phyloP scores from a whole-genome alignment of 2,113 vertebrate species.

The Grammatotria lemairii region DNA sequence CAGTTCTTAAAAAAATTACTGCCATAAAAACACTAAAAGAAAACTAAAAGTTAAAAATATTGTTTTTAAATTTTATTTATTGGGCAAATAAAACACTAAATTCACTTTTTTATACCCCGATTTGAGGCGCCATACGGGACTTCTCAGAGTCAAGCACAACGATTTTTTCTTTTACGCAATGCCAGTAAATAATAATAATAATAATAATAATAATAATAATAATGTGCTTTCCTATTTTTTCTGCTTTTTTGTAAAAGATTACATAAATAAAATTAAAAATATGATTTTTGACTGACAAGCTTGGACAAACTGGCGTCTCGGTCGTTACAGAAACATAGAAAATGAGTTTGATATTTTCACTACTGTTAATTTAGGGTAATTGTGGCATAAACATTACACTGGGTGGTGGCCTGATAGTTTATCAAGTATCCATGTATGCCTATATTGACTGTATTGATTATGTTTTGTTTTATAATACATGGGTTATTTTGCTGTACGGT shows the following conservation, averaged over 20 bases:
- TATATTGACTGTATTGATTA: neutral
- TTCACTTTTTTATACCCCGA: neutral
- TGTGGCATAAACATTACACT: neutral
- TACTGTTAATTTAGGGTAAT: neutral
- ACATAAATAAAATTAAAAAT: neutral
- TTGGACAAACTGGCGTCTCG: neutral
- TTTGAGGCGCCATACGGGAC: neutral
- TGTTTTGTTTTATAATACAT: neutral
- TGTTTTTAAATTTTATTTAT: neutral
- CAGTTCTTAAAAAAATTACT: neutral
- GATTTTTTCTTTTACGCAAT: fast-evolving
- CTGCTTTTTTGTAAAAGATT: neutral
- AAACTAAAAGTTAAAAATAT: neutral
- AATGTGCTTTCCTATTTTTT: neutral
- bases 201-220: neutral
- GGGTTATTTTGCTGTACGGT: fast-evolving
- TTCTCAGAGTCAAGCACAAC: neutral
- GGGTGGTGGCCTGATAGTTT: neutral
- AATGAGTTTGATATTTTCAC: neutral
- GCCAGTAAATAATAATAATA: neutral
- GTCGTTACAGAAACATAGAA: neutral
- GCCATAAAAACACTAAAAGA: neutral
- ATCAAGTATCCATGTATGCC: neutral
- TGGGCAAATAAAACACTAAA: neutral
- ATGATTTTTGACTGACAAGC: fast-evolving